Conservation (phyloP, 2,797 vertebrate species). For the Chloroceryle inda region DNA sequence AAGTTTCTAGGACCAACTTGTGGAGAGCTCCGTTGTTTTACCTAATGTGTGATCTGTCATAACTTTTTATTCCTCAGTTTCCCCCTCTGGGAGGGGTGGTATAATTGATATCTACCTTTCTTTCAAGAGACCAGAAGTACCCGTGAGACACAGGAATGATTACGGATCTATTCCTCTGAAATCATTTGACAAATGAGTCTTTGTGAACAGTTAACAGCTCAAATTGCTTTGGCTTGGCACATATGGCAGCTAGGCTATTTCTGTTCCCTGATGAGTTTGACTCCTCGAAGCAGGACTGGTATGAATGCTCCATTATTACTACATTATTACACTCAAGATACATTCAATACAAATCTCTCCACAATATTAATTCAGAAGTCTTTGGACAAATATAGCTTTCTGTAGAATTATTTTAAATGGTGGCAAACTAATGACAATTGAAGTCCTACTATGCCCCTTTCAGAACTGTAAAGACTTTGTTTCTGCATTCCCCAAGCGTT, state of each 20-base stretch:
- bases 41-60: not conserved
- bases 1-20: not conserved
- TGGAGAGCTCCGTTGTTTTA: not conserved
- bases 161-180: slow-evolving; percentile 9
- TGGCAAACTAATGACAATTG: not conserved
- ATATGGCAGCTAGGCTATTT: not conserved
- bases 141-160: not conserved
- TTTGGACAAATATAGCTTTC: not conserved
- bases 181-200: not conserved
- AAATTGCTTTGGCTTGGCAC: not conserved
- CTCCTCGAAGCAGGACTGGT: not conserved
- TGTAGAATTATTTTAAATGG: not conserved
- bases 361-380: not conserved
- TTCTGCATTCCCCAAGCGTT: not conserved
- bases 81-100: not conserved
- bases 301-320: not conserved
- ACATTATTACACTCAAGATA: not conserved
- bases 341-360: not conserved
- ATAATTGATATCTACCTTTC: not conserved
- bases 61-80: not conserved
- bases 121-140: not conserved
- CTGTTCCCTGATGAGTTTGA: not conserved
- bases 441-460: not conserved
- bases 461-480: not conserved
- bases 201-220: slow-evolving; percentile 14